A percentile compares a stretch with the other conserved stretches of the same genome.
Evolutionary conservation across 2,113 vertebrate species (phyloP).

Genomic region (Misgurnus mizolepis): DNA sequence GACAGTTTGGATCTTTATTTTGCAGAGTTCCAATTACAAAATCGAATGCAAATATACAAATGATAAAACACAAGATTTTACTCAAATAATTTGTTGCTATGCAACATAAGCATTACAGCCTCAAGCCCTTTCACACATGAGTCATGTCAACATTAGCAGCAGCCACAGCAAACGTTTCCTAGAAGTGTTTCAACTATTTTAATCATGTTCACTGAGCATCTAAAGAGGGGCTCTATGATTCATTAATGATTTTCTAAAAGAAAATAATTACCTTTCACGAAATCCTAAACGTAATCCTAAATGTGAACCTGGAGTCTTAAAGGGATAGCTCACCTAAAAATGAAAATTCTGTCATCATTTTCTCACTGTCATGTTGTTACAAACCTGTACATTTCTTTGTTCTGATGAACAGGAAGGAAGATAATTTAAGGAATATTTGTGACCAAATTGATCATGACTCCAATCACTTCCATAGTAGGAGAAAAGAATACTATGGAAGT

Average conservation of each 20-base stretch:
- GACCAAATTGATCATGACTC: too few species aligned
- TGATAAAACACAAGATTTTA: background rate
- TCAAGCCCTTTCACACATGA: conserved; percentile 7
- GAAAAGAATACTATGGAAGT: too few species aligned
- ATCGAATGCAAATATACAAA: conserved; percentile 3
- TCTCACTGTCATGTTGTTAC: too few species aligned
- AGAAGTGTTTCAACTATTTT: background rate
- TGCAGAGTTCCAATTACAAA: background rate
- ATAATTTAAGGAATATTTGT: too few species aligned
- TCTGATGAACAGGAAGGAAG: too few species aligned
- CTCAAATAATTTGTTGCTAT: conserved; percentile 13
- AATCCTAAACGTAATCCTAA: background rate
- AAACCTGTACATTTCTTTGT: too few species aligned
- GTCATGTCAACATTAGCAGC: conserved; percentile 23
- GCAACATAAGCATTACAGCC: conserved; percentile 24
- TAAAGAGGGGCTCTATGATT: background rate
- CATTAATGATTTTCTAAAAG: background rate
- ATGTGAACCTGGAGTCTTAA: background rate
- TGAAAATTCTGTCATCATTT: too few species aligned
- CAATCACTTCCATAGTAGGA: too few species aligned
- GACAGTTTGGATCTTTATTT: background rate
- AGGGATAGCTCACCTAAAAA: too few species aligned
- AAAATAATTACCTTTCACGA: background rate
- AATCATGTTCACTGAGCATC: background rate
- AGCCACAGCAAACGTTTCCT: conserved; percentile 4